Percentiles rank a stretch among this genome's conserved stretches.
phyloP scores from a whole-genome alignment of 2,797 vertebrate species.

The Megalops cyprinoides region DNA sequence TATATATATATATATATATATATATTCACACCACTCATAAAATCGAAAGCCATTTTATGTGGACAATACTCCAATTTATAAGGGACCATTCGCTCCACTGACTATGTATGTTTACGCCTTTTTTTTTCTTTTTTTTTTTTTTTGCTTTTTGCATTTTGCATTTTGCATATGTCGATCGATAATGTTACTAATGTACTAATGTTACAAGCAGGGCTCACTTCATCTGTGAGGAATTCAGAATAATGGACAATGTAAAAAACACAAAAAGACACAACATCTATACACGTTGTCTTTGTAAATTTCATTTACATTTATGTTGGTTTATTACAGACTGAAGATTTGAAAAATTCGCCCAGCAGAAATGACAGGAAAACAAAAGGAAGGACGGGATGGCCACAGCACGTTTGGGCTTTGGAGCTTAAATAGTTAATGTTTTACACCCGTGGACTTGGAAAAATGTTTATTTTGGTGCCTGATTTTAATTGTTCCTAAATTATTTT shows the following conservation, averaged over 20 bases:
- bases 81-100: too few species aligned
- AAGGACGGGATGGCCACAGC: conserved; percentile 83
- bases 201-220: too few species aligned
- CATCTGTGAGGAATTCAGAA: too few species aligned
- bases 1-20: too few species aligned
- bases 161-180: neutral
- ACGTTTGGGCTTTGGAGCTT: conserved; percentile 83
- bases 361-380: conserved; percentile 83
- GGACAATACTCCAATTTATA: too few species aligned
- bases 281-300: conserved; percentile 5
- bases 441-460: conserved; percentile 19
- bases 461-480: neutral
- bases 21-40: too few species aligned
- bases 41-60: neutral
- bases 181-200: too few species aligned
- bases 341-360: conserved; percentile 82
- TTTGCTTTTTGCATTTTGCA: too few species aligned
- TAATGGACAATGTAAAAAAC: too few species aligned
- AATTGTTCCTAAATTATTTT: conserved; percentile 51
- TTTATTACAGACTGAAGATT: conserved; percentile 75
- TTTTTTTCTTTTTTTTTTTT: too few species aligned
- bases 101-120: too few species aligned
- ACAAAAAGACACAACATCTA: too few species aligned
- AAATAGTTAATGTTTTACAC: conserved; percentile 72
- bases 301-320: neutral